Conservation (phyloP, 1,140 invertebrate species). For the Gonatopus flavifemur region DNA sequence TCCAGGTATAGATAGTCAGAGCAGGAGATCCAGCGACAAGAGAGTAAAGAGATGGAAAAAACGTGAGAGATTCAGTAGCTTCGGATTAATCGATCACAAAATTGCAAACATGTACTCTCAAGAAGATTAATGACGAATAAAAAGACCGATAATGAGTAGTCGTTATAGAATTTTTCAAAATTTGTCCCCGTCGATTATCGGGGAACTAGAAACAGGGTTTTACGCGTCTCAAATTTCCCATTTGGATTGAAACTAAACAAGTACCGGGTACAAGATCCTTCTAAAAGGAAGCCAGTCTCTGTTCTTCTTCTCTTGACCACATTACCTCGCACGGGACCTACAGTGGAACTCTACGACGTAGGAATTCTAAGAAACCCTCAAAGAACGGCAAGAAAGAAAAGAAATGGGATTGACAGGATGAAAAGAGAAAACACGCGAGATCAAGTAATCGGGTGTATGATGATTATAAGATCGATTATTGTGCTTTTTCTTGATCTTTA, state of each 20-base stretch:
- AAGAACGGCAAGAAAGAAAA: too few relatives aligned
- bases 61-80: slow-evolving; percentile 7
- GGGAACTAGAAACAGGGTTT: slow-evolving; percentile 1
- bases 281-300: slow-evolving; percentile 16
- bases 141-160: not conserved
- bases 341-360: slow-evolving; percentile 28
- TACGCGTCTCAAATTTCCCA: slow-evolving; percentile 4
- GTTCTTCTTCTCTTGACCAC: slow-evolving; percentile 4
- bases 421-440: too few relatives aligned
- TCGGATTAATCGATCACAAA: not conserved
- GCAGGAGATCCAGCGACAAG: slow-evolving; percentile 14
- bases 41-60: slow-evolving; percentile 16
- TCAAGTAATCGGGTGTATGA: too few relatives aligned
- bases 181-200: not conserved
- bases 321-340: slow-evolving; percentile 19
- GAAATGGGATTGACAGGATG: too few relatives aligned
- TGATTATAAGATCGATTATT: too few relatives aligned
- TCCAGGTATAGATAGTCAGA: slow-evolving; percentile 36
- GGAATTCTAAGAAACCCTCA: slow-evolving; percentile 44
- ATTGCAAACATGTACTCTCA: not conserved
- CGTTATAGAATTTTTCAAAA: not conserved
- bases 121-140: not conserved
- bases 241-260: slow-evolving; percentile 9
- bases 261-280: slow-evolving; percentile 10
- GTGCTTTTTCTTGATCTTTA: too few relatives aligned